These are phyloP conservation scores for Aporrectodea caliginosa DNA, from an alignment of 1,140 invertebrate species.

Conservation along the genomic window DNA sequence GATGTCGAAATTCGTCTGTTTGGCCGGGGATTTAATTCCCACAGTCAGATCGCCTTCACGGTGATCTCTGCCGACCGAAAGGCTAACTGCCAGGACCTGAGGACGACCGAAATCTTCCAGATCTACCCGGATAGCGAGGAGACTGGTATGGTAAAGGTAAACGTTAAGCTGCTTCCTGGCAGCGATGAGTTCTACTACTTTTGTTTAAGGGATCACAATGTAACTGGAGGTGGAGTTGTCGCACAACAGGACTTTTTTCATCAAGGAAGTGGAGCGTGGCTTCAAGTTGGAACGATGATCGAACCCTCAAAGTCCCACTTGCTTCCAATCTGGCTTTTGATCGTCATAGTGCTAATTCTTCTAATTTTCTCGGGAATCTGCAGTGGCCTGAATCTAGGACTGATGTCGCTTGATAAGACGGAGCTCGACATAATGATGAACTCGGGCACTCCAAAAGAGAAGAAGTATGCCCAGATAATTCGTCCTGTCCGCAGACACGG, in stretches of 20 bases:
- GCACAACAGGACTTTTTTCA: constrained; percentile 60
- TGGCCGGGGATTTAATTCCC: constrained; percentile 37
- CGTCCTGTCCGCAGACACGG: constrained; percentile 62
- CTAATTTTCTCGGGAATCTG: constrained; percentile 75
- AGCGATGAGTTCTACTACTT: neutral
- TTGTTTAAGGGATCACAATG: constrained; percentile 16
- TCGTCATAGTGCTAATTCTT: constrained; percentile 72
- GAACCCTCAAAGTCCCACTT: constrained; percentile 8
- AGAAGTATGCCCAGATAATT: constrained; percentile 55
- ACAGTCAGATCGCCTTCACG: constrained; percentile 40
- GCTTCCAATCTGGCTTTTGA: constrained; percentile 61
- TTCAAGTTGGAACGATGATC: constrained; percentile 38
- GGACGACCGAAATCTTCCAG: constrained; percentile 33
- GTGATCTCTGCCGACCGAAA: constrained; percentile 22
- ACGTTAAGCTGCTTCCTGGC: constrained; percentile 8
- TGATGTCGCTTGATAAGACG: constrained; percentile 92
- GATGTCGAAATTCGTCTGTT: constrained; percentile 36
- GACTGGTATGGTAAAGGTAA: neutral
- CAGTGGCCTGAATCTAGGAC: constrained; percentile 84
- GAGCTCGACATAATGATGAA: constrained; percentile 90
- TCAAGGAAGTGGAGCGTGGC: constrained; percentile 66
- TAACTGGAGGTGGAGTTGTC: constrained; percentile 2
- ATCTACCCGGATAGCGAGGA: neutral
- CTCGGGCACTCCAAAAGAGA: constrained; percentile 61
- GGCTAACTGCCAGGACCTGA: constrained; percentile 36